Base-by-base conservation (phyloP, 2,797 vertebrate species). In the Epinephelus awoara region DNA sequence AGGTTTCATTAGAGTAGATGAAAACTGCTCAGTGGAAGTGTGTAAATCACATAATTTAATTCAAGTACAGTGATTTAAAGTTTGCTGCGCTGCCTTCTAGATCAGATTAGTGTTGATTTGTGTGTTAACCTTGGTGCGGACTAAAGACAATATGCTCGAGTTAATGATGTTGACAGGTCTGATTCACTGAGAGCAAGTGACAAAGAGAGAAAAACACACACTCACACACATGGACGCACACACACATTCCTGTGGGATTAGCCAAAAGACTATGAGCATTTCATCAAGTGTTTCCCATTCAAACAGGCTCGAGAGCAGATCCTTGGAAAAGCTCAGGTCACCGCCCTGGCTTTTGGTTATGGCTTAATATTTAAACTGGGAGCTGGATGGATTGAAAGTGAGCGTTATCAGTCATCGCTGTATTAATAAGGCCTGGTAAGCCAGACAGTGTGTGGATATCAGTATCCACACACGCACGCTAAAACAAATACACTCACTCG, bases 281-380 rank as follows among this genome's bases (percentile, higher is more conserved):
- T 89, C 82, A 88, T 93, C 89, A 91, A 93, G 90, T 91, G 90
- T 77, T 90, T 92, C 80, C 77, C 79, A 81, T 91, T 91, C 80
- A 87, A 82, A 88, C 75, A 83, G 84, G 71, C 87, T 86, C 79
- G 87, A 95, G 95, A 95, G 95, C 93, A 93, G 94, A 89, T 84
- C 94, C 93, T 92, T 94, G 92, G 89, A 93, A 94, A 93, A 94
- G 94, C 94, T 72, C 57, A 80, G 87, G 87, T 92, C 88, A 95
- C 88, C 80, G 17, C 55, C 92, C 88, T 94, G 79, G 85, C 89
- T 88, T 72, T 89, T 67, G 81, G 76, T 93, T 85, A 83, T 94
- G 93, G 93, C 95, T 95, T 97, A 97, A 98, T 98, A 95, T 97
- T 97, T 97, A 97, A 98, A 96, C 94, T 95, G 93, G 80, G 93